A percentile compares a stretch with the other conserved stretches of the same genome.
Evolutionary conservation across 92 coral and sea anemone genomes (phyloP).

Genomic region (Micromussa lordhowensis): DNA sequence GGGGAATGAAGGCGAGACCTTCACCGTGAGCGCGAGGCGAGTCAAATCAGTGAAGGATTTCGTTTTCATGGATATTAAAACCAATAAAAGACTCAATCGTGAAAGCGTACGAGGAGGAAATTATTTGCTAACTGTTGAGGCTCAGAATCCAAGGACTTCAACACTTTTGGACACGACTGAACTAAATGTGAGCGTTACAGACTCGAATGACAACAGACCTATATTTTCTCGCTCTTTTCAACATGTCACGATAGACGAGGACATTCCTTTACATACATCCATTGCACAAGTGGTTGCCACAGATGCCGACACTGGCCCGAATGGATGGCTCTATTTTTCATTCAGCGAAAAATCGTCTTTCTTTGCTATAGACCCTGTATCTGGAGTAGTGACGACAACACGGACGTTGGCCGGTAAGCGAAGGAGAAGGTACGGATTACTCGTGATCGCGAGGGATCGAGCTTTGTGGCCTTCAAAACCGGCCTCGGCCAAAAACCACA

Average conservation of each 20-base stretch:
- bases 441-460: constrained; percentile 73
- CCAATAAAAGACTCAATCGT: constrained; percentile 72
- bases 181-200: constrained; percentile 79
- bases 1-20: constrained; percentile 65
- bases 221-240: constrained; percentile 66
- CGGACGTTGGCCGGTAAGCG: constrained; percentile 65
- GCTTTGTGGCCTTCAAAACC: constrained; percentile 66
- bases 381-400: constrained; percentile 86
- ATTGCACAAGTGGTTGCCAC: constrained; percentile 76
- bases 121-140: constrained; percentile 77
- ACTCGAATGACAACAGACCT: constrained; percentile 82
- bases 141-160: constrained; percentile 67
- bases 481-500: constrained; percentile 60
- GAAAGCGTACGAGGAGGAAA: constrained; percentile 58
- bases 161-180: constrained; percentile 77
- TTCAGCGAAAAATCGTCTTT: constrained; percentile 68
- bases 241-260: constrained; percentile 72
- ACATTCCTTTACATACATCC: constrained; percentile 85
- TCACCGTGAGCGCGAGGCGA: constrained; percentile 70
- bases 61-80: constrained; percentile 78
- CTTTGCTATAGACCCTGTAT: constrained; percentile 84
- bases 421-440: constrained; percentile 58
- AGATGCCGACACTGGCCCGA: constrained; percentile 81
- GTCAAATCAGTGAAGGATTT: constrained; percentile 71
- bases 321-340: constrained; percentile 90